Conservation (phyloP, 2,113 vertebrate species). For the Opisthocomus hoazin region DNA sequence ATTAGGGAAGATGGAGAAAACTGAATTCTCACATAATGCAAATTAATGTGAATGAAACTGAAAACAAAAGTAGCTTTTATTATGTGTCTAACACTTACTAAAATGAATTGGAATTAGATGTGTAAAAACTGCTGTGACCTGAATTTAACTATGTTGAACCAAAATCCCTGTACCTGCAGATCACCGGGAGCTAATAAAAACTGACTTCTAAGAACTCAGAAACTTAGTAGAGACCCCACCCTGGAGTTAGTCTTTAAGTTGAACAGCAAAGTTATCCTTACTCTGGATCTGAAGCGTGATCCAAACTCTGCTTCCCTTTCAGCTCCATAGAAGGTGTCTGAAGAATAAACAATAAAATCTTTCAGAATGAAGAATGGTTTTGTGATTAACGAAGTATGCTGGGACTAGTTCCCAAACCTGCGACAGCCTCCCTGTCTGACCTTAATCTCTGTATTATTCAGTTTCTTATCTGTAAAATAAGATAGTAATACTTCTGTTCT, state of each 20-base stretch:
- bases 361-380: not conserved
- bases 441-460: constrained; percentile 2
- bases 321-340: not conserved
- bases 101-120: not conserved
- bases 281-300: not conserved
- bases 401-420: not conserved
- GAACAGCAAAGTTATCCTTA: not conserved
- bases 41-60: not conserved
- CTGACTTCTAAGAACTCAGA: not conserved
- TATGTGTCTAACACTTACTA: not conserved
- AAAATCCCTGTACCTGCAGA: not conserved
- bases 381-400: not conserved
- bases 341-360: constrained; percentile 7
- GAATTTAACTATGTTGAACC: not conserved
- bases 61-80: not conserved
- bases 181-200: not conserved
- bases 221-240: not conserved
- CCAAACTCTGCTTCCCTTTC: not conserved
- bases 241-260: not conserved
- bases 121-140: not conserved
- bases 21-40: not conserved
- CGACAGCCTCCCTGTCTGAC: not conserved
- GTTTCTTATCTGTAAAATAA: not conserved
- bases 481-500: not conserved
- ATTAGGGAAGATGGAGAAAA: not conserved